Evolutionary conservation across 53 echinoderm and acorn worm species (phyloP), one percentile per base, ranked within the genome.

Genomic region (Echinometra lucunter): DNA sequence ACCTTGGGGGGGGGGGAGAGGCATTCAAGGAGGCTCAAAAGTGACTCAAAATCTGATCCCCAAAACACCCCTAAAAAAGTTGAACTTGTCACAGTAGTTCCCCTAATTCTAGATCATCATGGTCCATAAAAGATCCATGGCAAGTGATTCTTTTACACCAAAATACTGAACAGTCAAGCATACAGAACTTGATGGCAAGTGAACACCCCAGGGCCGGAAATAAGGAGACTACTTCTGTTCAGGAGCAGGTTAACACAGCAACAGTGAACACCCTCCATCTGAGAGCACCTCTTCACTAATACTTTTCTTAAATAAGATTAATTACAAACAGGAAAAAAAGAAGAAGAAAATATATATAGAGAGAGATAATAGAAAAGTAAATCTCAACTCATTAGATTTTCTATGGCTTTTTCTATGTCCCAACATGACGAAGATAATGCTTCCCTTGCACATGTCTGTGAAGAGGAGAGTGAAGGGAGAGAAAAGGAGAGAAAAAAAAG

Each of bases 381-480:
- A 40, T 94, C 85, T 97, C 98, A 98, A 93, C 97, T 98, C 96
- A 95, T 97, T n/a, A 98, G 70, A 44, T 95, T 95, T 44, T 98
- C 98, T 18, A 98, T 95, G 12, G 98, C 98, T 97, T 97, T 96
- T 92, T 95, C 96, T 70, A 98, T 88, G 89, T 98, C 95, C 98
- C 98, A 98, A 93, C 95, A 94, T 8, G 95, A 95, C 57, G 95
- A 95, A 53, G 97, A 97, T 89, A 98, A 89, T 74, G 98, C 98
- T 89, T 94, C 94, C 90, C 98, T 96, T 85, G 98, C 96, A 53
- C 78, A 53, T 13, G 92, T 67, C 98, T 97, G 90, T 18, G 74
- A 66, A 56, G 58, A 80, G 47, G 55, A n/a, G 27, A 56, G 56
- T 9, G 56, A 69, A 66, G 82, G 58, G 35, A 10, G 74, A 7